Base-by-base conservation (phyloP, 64 coral and sea anemone species). In the Exaiptasia diaphana region DNA sequence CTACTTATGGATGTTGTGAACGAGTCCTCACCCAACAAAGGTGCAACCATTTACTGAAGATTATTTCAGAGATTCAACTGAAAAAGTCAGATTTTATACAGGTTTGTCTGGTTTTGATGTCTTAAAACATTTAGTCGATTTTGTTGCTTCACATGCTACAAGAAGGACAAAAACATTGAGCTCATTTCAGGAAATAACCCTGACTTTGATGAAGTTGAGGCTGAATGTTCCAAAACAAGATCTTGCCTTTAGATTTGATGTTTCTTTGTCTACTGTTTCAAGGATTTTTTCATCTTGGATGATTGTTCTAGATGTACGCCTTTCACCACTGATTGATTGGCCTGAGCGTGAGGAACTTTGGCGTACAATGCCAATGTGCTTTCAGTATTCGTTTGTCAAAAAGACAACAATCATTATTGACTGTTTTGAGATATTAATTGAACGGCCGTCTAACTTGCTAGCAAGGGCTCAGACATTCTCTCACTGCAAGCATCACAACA, bases 401-500 rank as follows among this genome's bases (percentile, higher is more conserved):
- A 67, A 5, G 26, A 38, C 35, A 33, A 67, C 62, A 28, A 29
- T 67, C 23, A 67, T 67, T 4, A 67, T 67, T 67, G 62, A 67
- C 32, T 67, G 62, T 29, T 67, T 67, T 38, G 62, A 67, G 32
- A 14, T 67, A 14, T 67, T 67, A 4, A 67, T 67, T 67, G 62
- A 67, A 29, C 23, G 32, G 32, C 62, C 62, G 32, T 28, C 62
- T 28, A 67, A 67, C 26, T 29, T 67, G 26, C 17, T 67, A 29
- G 62, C 62, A 17, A 12, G 62, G 13, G 62, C 62, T 67, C 62
- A 67, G 22, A 67, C 62, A 30, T 67, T 67, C 35, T 67, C 62
- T 3, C 32, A n/a, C 23, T 67, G 32, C 35, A 67, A 67, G 62
- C 26, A 67, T 29, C 62, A 67, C 62, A 67, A 67, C 62, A 67